These are phyloP conservation scores for Thamnaconus septentrionalis DNA, from an alignment of 2,113 vertebrate species.

Conservation along the genomic window DNA sequence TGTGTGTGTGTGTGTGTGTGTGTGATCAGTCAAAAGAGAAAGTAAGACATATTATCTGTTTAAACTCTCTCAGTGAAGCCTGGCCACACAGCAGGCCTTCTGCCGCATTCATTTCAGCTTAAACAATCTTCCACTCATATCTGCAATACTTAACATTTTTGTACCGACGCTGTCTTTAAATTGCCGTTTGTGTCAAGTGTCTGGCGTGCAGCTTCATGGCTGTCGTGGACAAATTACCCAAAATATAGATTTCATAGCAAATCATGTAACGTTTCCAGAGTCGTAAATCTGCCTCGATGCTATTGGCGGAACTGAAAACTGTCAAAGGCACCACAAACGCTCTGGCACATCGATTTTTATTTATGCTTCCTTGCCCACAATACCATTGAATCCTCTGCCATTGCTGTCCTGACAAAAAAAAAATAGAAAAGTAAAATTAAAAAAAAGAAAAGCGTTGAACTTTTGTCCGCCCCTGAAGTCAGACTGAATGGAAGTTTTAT, in stretches of 20 bases:
- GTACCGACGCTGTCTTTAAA: constrained; percentile 10
- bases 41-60: constrained; percentile 68
- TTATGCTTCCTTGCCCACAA: no score
- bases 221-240: no score
- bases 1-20: constrained; percentile 14
- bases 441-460: no score
- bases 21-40: constrained; percentile 57
- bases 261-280: not conserved
- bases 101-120: constrained; percentile 47
- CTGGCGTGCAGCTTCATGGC: not conserved
- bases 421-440: no score
- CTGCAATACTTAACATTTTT: constrained; percentile 59
- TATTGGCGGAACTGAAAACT: constrained; percentile 5
- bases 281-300: not conserved
- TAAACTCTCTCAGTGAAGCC: constrained; percentile 60
- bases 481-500: no score
- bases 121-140: constrained; percentile 50
- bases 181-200: constrained; percentile 25
- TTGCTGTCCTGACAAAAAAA: no score
- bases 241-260: not conserved
- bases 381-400: no score
- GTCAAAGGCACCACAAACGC: no score
- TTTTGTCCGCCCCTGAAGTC: no score
- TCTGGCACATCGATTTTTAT: no score
- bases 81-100: constrained; percentile 67